Base-by-base conservation (phyloP, 2,888 invertebrate species). In the Brachyopa scutellaris region DNA sequence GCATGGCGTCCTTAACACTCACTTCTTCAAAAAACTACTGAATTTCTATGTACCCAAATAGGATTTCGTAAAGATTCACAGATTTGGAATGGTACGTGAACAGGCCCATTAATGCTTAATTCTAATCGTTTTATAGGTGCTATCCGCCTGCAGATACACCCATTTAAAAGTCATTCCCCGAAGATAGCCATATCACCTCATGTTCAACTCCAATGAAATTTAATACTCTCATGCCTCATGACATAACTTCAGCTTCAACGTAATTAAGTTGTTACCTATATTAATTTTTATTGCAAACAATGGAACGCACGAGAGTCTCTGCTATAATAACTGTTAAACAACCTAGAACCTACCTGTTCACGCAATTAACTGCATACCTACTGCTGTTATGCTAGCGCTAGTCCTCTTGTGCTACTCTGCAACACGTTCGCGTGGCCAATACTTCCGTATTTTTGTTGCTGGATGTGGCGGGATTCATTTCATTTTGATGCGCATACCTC, bases 211-310 rank as follows among this genome's bases (percentile, higher is more conserved):
- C 36, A 55, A 19, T 31, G 21, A 66, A 40, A 64, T 21, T 57
- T 9, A n/a, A n/a, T 8, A 19, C n/a, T 15, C 26, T 40, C n/a
- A n/a, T n/a, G n/a, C n/a, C 40, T n/a, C 61, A 29, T 45, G 29
- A 40, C 62, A 62, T 26, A 45, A 29, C 47, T 36, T 6, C n/a
- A 36, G 11, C 21, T 36, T 21, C 15, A 51, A 51, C 64, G 19
- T 57, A 74, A 79, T 79, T 74, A 73, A 79, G 74, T 74, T 74
- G 55, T 79, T 74, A 40, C 13, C n/a, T n/a, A n/a, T n/a, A 55
- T 73, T 61, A 79, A 73, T 73, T 74, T 67, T 51, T 61, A 67
- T 42, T 49, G 33, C 73, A 45, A 73, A 67, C 72, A 45, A 72
- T 59, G 33, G 47, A 31, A 59, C 51, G 45, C 49, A 49, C 53